Evolutionary conservation across 2,888 invertebrate genomes (phyloP), one percentile per base, ranked within the genome.

Genomic region (Lochmaea capreae): DNA sequence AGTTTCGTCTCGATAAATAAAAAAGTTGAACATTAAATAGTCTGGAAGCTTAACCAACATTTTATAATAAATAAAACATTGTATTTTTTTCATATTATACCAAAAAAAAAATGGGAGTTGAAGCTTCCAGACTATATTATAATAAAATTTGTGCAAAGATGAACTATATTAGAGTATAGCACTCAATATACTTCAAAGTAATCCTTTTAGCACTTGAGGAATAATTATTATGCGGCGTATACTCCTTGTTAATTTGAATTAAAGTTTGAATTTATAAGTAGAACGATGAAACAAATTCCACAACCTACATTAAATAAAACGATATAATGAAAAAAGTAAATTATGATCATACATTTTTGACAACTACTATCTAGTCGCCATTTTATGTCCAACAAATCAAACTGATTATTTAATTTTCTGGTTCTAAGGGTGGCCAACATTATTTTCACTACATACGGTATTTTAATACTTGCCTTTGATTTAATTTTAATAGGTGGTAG

Each of bases 181-280:
- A 59, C n/a, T 59, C 39, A 14, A 59, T 59, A 59, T 59, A n/a
- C 59, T 59, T 26, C n/a, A 59, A 59, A 59, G 39, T 59, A 59
- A 59, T 59, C 59, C 59, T 59, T 59, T 59, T 39, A 59, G 39
- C 39, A 59, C 59, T 59, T 59, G 26, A 4, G n/a, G 59, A 26
- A 59, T 59, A 59, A 59, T 59, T 59, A 59, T 58, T 18, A 18
- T 18, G 26, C 22, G 10, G 22, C 22, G 22, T 22, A 22, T 58
- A 18, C 14, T 26, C 12, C 58, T 58, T 22, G 14, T 54, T 33
- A 59, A 10, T 59, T 59, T 22, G 22, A n/a, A n/a, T n/a, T n/a
- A n/a, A n/a, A n/a, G n/a, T n/a, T n/a, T n/a, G n/a, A n/a, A n/a
- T n/a, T n/a, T n/a, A n/a, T n/a, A n/a, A n/a, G n/a, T n/a, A n/a